Conservation (phyloP, 2,113 vertebrate genomes). For the Oncorhynchus clarkii region DNA sequence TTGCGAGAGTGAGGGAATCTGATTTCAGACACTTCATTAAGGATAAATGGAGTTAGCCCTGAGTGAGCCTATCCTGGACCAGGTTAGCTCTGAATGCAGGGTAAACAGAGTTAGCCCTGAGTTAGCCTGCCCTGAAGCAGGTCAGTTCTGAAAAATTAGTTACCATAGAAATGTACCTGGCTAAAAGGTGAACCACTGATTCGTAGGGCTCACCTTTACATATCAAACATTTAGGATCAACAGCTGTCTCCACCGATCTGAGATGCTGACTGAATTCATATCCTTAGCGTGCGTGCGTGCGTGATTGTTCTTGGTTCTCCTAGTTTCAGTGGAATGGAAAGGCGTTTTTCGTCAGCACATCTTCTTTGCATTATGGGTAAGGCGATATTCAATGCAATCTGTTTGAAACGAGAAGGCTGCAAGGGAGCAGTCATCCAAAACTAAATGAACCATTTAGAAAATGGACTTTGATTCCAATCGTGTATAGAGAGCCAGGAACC, state of each 20-base stretch:
- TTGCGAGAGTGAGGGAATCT: too few species aligned
- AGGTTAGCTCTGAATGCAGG: too few species aligned
- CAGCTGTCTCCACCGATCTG: constrained; percentile 52
- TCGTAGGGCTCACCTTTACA: constrained; percentile 21
- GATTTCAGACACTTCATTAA: too few species aligned
- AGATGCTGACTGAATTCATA: constrained; percentile 34
- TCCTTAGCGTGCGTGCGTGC: neutral
- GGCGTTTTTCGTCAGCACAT: constrained; percentile 47
- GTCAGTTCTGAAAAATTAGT: too few species aligned
- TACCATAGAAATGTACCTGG: too few species aligned
- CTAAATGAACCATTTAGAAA: constrained; percentile 58
- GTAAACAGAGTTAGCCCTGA: too few species aligned
- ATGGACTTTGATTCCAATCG: constrained; percentile 34
- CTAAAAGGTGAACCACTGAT: too few species aligned
- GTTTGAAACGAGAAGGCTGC: constrained; percentile 31
- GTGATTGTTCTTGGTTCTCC: constrained; percentile 40
- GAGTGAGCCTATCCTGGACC: too few species aligned
- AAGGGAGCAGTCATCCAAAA: constrained; percentile 42
- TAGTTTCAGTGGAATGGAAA: constrained; percentile 42
- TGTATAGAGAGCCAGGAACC: constrained; percentile 26
- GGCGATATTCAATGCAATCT: constrained; percentile 42
- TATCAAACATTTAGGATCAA: constrained; percentile 30
- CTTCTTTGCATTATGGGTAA: constrained; percentile 55
- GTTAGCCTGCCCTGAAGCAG: too few species aligned
- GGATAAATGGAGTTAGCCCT: too few species aligned